Evolutionary conservation across 1,140 invertebrate species (phyloP).

Genomic region (Halesus radiatus): DNA sequence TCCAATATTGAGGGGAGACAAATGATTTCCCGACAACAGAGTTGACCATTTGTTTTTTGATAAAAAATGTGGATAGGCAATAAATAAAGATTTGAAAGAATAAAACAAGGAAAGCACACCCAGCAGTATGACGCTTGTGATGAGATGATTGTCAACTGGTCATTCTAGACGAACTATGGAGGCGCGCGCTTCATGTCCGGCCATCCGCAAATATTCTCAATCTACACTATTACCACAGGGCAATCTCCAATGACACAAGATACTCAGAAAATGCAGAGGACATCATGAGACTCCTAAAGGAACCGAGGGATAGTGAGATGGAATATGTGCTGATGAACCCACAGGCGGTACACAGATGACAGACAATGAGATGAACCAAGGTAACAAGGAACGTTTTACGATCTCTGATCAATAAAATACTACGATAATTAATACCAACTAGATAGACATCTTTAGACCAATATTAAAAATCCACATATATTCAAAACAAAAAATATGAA

Average conservation of each 20-base stretch:
- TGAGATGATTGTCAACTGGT: conserved; percentile 31
- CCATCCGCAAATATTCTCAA: neutral
- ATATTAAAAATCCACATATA: conserved; percentile 49
- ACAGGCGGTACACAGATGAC: conserved; percentile 22
- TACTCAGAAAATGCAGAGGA: too few species aligned
- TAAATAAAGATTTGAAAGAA: conserved; percentile 2
- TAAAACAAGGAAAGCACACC: conserved; percentile 52
- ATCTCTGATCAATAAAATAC: conserved; percentile 36
- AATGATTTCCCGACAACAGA: neutral
- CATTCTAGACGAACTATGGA: neutral
- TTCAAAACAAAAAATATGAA: conserved; percentile 42
- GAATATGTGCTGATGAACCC: neutral
- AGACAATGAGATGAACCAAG: conserved; percentile 37
- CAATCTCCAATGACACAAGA: too few species aligned
- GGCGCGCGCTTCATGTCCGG: neutral
- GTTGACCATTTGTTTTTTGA: neutral
- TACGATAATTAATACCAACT: conserved; percentile 38
- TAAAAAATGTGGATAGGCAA: neutral
- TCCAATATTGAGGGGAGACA: neutral
- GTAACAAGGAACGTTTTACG: conserved; percentile 30
- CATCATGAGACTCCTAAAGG: too few species aligned
- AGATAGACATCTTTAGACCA: conserved; percentile 50
- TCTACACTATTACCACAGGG: too few species aligned
- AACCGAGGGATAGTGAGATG: neutral
- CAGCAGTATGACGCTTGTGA: conserved; percentile 41